Conservation (phyloP, 2,113 vertebrate species). For the Corvus hawaiiensis region DNA sequence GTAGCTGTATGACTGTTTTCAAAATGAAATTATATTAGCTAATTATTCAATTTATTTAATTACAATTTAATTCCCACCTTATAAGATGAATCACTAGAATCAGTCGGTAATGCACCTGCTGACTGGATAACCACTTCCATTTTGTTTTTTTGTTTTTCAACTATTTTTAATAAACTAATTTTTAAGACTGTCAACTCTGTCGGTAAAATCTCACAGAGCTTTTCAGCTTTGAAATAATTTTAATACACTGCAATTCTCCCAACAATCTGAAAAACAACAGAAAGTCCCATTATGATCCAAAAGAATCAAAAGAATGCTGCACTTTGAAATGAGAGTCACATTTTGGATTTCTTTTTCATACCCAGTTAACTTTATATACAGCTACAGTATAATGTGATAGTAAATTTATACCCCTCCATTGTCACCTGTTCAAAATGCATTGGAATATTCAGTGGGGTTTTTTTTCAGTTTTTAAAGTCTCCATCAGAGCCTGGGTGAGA, state of each 20-base stretch:
- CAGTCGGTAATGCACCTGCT: neutral
- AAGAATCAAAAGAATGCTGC: neutral
- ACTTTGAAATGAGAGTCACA: neutral
- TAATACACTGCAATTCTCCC: neutral
- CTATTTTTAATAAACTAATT: neutral
- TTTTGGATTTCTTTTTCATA: constrained; percentile 9
- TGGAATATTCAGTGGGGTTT: neutral
- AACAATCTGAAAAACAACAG: neutral
- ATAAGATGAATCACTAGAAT: neutral
- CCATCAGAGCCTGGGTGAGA: neutral
- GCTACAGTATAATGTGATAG: neutral
- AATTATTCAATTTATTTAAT: neutral
- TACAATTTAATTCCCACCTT: neutral
- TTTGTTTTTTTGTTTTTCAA: neutral
- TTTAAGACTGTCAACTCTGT: neutral
- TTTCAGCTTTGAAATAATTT: neutral
- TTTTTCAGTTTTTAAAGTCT: neutral
- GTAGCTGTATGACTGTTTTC: neutral
- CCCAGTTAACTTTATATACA: neutral
- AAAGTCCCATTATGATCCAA: neutral
- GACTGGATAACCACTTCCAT: neutral
- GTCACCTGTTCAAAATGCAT: neutral
- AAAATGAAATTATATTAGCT: neutral
- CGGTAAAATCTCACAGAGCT: neutral
- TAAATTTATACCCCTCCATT: neutral